These are phyloP conservation scores for Mythimna ferrago DNA, from an alignment of 2,888 invertebrate species.

Conservation along the genomic window DNA sequence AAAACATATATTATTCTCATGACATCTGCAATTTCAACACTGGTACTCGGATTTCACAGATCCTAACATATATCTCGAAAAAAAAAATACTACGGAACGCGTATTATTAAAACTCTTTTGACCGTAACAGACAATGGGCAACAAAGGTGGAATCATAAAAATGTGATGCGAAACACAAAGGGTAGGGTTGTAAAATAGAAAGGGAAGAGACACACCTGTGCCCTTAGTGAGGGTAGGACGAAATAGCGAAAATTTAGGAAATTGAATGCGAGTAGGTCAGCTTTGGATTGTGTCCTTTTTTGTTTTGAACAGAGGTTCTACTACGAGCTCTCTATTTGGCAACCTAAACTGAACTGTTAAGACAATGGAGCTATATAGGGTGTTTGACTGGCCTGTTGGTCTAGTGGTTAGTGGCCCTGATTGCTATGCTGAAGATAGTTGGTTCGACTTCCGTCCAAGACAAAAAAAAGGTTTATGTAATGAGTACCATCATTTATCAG, in stretches of 20 bases:
- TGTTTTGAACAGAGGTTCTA: slow-evolving; percentile 5
- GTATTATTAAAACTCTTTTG: slow-evolving; percentile 74
- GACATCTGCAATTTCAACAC: slow-evolving; percentile 35
- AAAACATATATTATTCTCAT: background rate
- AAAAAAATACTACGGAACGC: slow-evolving; percentile 54
- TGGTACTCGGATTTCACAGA: slow-evolving; percentile 46
- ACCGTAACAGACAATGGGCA: slow-evolving; percentile 68
- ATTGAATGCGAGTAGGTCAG: slow-evolving; percentile 45
- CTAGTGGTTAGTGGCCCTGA: too few species aligned
- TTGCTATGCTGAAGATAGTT: too few species aligned
- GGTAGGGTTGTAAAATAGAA: slow-evolving; percentile 61
- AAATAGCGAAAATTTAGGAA: slow-evolving; percentile 59
- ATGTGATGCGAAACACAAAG: slow-evolving; percentile 67
- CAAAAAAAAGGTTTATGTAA: too few species aligned
- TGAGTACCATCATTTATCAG: too few species aligned
- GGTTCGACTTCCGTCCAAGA: too few species aligned
- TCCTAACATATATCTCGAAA: slow-evolving; percentile 42
- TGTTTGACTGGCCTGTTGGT: too few species aligned
- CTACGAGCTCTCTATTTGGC: too few species aligned
- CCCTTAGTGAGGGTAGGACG: slow-evolving; percentile 54
- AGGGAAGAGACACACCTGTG: slow-evolving; percentile 66
- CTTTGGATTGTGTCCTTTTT: slow-evolving; percentile 29
- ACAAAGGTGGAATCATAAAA: slow-evolving; percentile 72
- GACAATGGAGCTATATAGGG: too few species aligned
- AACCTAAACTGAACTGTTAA: too few species aligned